Evolutionary conservation across 1,140 invertebrate species (phyloP).

Genomic region (Bombus confusus): DNA sequence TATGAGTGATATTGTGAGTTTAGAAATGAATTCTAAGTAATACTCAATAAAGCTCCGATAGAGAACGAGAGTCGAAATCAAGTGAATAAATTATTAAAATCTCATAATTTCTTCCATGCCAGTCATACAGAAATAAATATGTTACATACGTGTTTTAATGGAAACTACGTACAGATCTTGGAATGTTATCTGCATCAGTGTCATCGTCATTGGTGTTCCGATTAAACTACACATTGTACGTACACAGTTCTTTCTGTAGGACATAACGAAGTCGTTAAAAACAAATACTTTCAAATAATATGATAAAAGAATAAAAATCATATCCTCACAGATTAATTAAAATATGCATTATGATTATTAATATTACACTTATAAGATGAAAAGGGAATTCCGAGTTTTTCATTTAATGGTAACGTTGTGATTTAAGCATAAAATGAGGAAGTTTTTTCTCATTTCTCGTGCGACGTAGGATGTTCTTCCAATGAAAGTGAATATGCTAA

Average conservation of each 20-base stretch:
- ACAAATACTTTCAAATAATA: background rate
- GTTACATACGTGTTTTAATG: slow-evolving; percentile 52
- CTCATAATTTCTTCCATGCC: background rate
- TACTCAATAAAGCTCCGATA: too few relatives aligned
- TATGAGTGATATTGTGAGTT: too few relatives aligned
- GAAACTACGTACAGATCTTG: slow-evolving; percentile 46
- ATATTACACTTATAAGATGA: background rate
- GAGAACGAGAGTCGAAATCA: background rate
- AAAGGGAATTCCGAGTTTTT: background rate
- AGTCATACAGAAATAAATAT: slow-evolving; percentile 26
- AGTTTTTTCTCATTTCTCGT: background rate
- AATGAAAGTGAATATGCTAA: background rate
- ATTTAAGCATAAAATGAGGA: background rate
- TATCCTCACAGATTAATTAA: background rate
- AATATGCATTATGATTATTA: background rate
- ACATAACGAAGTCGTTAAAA: background rate
- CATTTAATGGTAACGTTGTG: background rate
- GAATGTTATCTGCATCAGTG: slow-evolving; percentile 15
- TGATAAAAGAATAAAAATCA: background rate
- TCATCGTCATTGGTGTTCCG: slow-evolving; percentile 22
- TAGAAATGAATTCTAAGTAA: too few relatives aligned
- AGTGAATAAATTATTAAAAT: background rate
- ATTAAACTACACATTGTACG: slow-evolving; percentile 12
- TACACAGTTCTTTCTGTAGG: background rate
- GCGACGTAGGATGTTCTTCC: background rate